phyloP scores from a whole-genome alignment of 2,113 vertebrate genomes.

The Antechinus stuartii region DNA sequence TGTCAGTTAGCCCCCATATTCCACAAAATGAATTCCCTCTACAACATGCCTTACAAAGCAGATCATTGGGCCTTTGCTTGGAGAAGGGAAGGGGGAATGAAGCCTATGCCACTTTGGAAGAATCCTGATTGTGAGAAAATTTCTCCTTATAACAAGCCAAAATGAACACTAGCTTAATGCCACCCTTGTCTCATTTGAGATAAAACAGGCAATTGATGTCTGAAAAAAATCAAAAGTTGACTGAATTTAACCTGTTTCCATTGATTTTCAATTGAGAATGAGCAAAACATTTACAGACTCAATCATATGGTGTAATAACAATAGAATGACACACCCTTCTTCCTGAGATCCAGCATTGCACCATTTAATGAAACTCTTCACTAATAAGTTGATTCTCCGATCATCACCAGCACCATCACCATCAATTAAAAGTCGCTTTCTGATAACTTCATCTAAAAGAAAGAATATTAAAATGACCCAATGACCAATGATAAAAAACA shows the following conservation, averaged over 20 bases:
- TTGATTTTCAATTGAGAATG: constrained; percentile 11
- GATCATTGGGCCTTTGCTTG: background rate
- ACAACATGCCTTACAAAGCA: background rate
- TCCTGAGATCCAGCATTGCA: constrained; percentile 94
- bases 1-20: background rate
- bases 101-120: background rate
- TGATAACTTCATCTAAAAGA: constrained; percentile 94
- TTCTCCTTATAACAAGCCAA: background rate
- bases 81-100: background rate
- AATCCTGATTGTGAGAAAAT: background rate
- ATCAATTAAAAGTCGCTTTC: constrained; percentile 97
- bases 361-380: constrained; percentile 99
- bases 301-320: constrained; percentile 9
- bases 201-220: background rate
- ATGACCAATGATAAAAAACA: background rate
- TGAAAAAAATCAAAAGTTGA: constrained; percentile 8
- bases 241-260: background rate
- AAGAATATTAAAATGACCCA: constrained; percentile 8
- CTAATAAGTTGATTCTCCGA: constrained; percentile 94
- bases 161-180: background rate
- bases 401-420: constrained; percentile 98
- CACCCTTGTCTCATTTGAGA: background rate
- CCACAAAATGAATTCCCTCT: background rate
- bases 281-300: background rate
- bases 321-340: constrained; percentile 89